Evolutionary conservation across 2,888 invertebrate species (phyloP).

Genomic region (Epistrophe eligans): DNA sequence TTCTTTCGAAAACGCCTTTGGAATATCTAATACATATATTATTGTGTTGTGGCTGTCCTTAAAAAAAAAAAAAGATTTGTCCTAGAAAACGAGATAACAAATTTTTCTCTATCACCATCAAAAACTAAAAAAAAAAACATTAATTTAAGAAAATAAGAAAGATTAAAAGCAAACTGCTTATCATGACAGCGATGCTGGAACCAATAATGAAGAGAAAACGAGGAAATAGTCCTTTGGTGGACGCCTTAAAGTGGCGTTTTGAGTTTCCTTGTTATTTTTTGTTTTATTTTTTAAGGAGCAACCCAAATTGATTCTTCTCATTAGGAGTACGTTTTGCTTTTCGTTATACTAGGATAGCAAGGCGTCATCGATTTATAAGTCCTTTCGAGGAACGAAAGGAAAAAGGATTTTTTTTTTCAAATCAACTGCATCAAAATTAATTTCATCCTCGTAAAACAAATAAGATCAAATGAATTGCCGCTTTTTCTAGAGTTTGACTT

Average conservation of each 20-base stretch:
- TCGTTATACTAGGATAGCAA: conserved; percentile 3
- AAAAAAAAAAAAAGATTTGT: conserved; percentile 52
- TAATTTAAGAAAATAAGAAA: conserved; percentile 2
- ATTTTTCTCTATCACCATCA: conserved; percentile 34
- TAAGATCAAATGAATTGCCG: conserved; percentile 45
- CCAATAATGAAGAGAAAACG: not conserved
- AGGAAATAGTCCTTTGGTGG: conserved; percentile 53
- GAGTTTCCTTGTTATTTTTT: conserved; percentile 33
- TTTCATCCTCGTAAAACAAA: conserved; percentile 28
- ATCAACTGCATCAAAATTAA: conserved; percentile 57
- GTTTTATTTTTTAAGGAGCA: not conserved
- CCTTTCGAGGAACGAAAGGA: not conserved
- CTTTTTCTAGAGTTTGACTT: not conserved
- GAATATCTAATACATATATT: not conserved
- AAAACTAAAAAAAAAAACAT: not conserved
- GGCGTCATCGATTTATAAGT: not conserved
- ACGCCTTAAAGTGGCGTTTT: conserved; percentile 70
- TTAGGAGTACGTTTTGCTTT: conserved; percentile 33
- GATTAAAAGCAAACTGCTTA: conserved; percentile 45
- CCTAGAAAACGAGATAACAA: conserved; percentile 58
- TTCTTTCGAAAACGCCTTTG: conserved; percentile 49
- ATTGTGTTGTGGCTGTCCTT: conserved; percentile 16
- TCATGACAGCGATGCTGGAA: conserved; percentile 2
- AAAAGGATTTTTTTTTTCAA: conserved; percentile 47
- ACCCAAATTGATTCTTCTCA: conserved; percentile 53